Evolutionary conservation across 2,113 vertebrate species (phyloP).

Genomic region (Thomomys bottae): DNA sequence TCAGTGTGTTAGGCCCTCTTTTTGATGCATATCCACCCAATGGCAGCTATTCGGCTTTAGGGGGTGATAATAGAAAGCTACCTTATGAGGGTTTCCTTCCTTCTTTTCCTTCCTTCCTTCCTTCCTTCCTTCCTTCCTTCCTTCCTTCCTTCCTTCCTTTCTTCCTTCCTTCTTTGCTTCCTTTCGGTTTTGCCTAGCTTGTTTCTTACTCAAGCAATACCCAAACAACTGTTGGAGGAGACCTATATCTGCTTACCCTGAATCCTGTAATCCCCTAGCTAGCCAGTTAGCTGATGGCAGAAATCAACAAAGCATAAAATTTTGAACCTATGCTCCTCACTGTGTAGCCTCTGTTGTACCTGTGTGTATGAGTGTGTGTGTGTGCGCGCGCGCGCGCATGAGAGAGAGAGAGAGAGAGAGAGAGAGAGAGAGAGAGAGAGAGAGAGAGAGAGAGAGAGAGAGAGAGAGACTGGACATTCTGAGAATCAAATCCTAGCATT

Average conservation of each 20-base stretch:
- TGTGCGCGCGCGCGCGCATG: too few species aligned
- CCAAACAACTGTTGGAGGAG: background rate
- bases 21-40: background rate
- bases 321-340: background rate
- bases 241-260: background rate
- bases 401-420: too few species aligned
- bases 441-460: background rate
- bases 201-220: background rate
- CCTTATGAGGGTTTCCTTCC: too few species aligned
- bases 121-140: background rate
- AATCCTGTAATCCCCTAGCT: background rate
- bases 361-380: background rate
- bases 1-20: background rate
- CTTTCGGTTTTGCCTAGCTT: background rate
- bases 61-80: background rate
- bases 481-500: constrained; percentile 16
- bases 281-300: background rate
- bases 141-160: background rate
- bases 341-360: background rate
- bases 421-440: background rate
- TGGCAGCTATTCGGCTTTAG: background rate
- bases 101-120: too few species aligned
- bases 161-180: background rate
- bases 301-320: background rate
- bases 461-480: background rate